Conservation (phyloP, 1,140 invertebrate species). For the Drosophila tristis region DNA sequence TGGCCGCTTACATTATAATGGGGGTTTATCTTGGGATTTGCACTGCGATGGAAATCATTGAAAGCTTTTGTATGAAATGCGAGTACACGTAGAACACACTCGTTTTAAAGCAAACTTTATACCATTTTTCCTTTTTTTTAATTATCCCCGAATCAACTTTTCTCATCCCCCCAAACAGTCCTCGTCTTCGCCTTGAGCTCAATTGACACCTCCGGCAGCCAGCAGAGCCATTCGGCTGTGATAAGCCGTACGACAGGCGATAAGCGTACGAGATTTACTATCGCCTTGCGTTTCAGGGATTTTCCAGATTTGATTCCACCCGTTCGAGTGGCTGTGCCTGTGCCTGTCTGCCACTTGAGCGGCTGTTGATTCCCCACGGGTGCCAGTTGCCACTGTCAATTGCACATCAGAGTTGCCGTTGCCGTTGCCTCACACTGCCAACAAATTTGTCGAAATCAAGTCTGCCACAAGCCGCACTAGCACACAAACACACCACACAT, state of each 20-base stretch:
- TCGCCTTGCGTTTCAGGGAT: slow-evolving; percentile 59
- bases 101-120: too few relatives aligned
- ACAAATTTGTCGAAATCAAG: slow-evolving; percentile 66
- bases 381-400: slow-evolving; percentile 67
- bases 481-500: slow-evolving; percentile 11
- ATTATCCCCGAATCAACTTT: too few relatives aligned
- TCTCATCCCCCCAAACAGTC: not conserved
- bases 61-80: too few relatives aligned
- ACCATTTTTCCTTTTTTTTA: too few relatives aligned
- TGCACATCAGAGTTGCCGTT: slow-evolving; percentile 46
- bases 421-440: slow-evolving; percentile 38
- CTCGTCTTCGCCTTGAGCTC: slow-evolving; percentile 7
- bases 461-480: slow-evolving; percentile 35
- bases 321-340: slow-evolving; percentile 15
- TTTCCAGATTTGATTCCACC: slow-evolving; percentile 53
- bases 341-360: slow-evolving; percentile 50
- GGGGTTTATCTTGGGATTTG: slow-evolving; percentile 5
- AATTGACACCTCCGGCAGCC: slow-evolving; percentile 19
- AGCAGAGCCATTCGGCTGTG: slow-evolving; percentile 26
- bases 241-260: slow-evolving; percentile 72
- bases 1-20: slow-evolving; percentile 27
- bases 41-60: slow-evolving; percentile 3
- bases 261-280: slow-evolving; percentile 66
- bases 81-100: too few relatives aligned
- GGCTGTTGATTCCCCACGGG: slow-evolving; percentile 62